Percentiles rank a stretch among this genome's conserved stretches.
Evolutionary conservation across 2,888 invertebrate genomes (phyloP).

Genomic region (Ennomos fuscantarius): DNA sequence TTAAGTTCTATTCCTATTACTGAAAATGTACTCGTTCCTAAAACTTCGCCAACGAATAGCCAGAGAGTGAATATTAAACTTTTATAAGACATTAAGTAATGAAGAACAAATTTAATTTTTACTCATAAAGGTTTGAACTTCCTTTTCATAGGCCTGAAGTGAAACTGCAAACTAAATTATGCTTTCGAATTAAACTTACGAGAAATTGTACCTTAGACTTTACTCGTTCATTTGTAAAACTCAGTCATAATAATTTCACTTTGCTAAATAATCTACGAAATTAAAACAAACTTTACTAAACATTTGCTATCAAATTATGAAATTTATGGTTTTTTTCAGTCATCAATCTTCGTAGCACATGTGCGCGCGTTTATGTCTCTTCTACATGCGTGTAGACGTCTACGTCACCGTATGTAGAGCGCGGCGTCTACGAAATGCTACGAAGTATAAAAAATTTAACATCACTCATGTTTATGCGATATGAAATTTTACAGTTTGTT

Average conservation of each 20-base stretch:
- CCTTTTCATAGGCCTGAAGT: constrained; percentile 50
- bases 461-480: neutral
- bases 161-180: constrained; percentile 55
- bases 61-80: constrained; percentile 43
- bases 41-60: constrained; percentile 24
- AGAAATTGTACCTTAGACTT: constrained; percentile 27
- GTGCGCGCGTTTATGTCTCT: constrained; percentile 50
- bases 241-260: constrained; percentile 13
- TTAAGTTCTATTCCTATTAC: constrained; percentile 21
- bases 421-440: constrained; percentile 45
- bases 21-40: constrained; percentile 21
- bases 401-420: constrained; percentile 47
- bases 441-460: constrained; percentile 7
- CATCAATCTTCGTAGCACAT: constrained; percentile 46
- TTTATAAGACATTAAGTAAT: constrained; percentile 52
- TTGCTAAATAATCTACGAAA: constrained; percentile 11
- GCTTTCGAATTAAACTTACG: constrained; percentile 43
- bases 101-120: constrained; percentile 57
- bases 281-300: neutral
- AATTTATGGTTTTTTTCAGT: neutral
- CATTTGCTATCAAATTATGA: too few species aligned
- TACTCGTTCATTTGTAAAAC: constrained; percentile 17
- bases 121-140: constrained; percentile 55
- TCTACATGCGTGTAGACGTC: constrained; percentile 46
- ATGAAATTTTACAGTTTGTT: constrained; percentile 1